Conservation (phyloP, 2,888 invertebrate species). For the Apeira syringaria region DNA sequence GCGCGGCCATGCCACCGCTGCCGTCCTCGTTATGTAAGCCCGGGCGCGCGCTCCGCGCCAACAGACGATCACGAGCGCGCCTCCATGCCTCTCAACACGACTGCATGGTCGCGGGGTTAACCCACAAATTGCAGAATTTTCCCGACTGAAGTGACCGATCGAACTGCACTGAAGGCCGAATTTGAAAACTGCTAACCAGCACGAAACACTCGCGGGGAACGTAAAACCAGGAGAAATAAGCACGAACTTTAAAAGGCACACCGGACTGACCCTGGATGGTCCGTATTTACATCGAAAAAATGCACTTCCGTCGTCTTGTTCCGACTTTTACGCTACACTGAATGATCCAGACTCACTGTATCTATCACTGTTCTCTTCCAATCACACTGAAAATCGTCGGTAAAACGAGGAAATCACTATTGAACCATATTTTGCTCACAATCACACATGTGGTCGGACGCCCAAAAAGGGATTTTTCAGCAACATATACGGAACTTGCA, state of each 20-base stretch:
- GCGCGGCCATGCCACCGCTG: conserved; percentile 82
- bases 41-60: conserved; percentile 82
- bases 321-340: conserved; percentile 65
- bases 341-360: conserved; percentile 61
- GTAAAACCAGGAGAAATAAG: conserved; percentile 59
- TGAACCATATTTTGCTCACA: conserved; percentile 80
- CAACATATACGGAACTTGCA: conserved; percentile 82
- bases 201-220: conserved; percentile 47
- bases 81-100: conserved; percentile 78
- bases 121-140: conserved; percentile 62
- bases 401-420: conserved; percentile 66
- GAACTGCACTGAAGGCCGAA: conserved; percentile 64
- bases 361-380: conserved; percentile 56
- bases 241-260: conserved; percentile 69
- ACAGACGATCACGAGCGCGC: conserved; percentile 83
- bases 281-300: conserved; percentile 82
- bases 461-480: conserved; percentile 87
- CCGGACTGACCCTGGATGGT: conserved; percentile 77
- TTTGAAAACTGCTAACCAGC: conserved; percentile 51
- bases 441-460: conserved; percentile 87
- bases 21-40: conserved; percentile 79
- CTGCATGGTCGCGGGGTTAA: conserved; percentile 76
- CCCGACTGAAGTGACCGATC: conserved; percentile 56
- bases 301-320: conserved; percentile 76
- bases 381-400: conserved; percentile 59